These are phyloP conservation scores for Macroteleia sp. DNA, from an alignment of 2,888 invertebrate genomes.

Conservation along the genomic window DNA sequence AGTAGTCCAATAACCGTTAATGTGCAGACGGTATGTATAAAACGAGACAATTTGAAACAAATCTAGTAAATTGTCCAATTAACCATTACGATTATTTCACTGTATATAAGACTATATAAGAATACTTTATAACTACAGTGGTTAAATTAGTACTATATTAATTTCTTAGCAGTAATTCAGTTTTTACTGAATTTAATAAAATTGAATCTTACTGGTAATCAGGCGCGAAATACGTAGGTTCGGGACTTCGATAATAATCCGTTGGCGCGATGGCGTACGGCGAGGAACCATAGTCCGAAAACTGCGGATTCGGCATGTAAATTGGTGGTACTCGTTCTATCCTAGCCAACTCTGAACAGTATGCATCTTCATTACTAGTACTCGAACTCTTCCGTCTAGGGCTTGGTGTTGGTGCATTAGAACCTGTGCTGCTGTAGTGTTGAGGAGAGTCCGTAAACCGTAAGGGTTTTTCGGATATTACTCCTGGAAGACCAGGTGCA, in stretches of 20 bases:
- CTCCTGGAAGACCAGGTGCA: slow-evolving; percentile 76
- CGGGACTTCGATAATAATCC: slow-evolving; percentile 77
- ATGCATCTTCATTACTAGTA: slow-evolving; percentile 87
- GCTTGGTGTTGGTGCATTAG: slow-evolving; percentile 87
- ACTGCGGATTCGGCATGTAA: slow-evolving; percentile 76
- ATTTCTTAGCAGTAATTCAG: too few relatives aligned
- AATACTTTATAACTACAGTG: too few relatives aligned
- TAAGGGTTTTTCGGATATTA: slow-evolving; percentile 85
- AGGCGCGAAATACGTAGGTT: slow-evolving; percentile 76
- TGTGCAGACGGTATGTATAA: too few relatives aligned
- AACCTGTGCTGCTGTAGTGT: slow-evolving; percentile 86
- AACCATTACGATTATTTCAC: too few relatives aligned
- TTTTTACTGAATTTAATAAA: too few relatives aligned
- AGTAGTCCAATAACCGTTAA: too few relatives aligned
- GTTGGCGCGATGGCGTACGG: slow-evolving; percentile 76
- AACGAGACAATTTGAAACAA: too few relatives aligned
- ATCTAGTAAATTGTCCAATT: too few relatives aligned
- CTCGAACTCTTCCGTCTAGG: slow-evolving; percentile 90
- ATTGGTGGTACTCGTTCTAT: slow-evolving; percentile 79
- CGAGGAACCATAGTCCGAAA: slow-evolving; percentile 79
- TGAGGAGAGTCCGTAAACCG: slow-evolving; percentile 91
- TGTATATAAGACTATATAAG: too few relatives aligned
- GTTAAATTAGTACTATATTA: too few relatives aligned
- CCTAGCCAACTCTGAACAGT: slow-evolving; percentile 80
- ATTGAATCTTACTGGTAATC: slow-evolving; percentile 76